Evolutionary conservation across 2,113 vertebrate species (phyloP).

Genomic region (Tragulus kanchil): DNA sequence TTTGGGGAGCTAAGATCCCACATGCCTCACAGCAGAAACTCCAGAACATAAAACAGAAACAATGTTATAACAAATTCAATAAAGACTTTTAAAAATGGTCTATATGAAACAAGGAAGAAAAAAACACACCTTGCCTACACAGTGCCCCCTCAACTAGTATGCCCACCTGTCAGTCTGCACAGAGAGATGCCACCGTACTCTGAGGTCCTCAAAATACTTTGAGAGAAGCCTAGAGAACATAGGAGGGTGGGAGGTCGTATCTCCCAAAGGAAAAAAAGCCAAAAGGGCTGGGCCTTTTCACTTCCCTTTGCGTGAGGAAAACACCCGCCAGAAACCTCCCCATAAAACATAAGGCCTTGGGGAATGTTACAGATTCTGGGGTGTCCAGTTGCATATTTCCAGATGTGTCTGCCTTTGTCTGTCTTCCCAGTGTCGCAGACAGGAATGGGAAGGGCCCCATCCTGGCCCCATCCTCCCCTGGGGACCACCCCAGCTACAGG

Average conservation of each 20-base stretch:
- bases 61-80: no score
- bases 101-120: no score
- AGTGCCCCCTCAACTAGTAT: neutral
- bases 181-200: neutral
- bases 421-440: conserved; percentile 63
- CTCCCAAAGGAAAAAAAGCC: neutral
- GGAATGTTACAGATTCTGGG: conserved; percentile 57
- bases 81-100: no score
- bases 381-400: conserved; percentile 73
- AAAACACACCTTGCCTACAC: neutral
- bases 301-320: conserved; percentile 64
- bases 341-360: conserved; percentile 64
- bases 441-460: neutral
- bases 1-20: no score
- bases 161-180: neutral
- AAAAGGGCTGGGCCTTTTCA: conserved; percentile 40
- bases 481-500: conserved; percentile 40
- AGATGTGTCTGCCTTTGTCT: conserved; percentile 76
- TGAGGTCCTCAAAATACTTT: neutral
- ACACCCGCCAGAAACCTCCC: conserved; percentile 58
- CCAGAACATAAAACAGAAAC: no score
- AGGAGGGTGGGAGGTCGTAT: neutral
- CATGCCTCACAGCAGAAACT: no score
- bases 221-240: neutral
- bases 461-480: neutral